Conservation (phyloP, 1,140 invertebrate genomes). For the Trichomalopsis sarcophagae region DNA sequence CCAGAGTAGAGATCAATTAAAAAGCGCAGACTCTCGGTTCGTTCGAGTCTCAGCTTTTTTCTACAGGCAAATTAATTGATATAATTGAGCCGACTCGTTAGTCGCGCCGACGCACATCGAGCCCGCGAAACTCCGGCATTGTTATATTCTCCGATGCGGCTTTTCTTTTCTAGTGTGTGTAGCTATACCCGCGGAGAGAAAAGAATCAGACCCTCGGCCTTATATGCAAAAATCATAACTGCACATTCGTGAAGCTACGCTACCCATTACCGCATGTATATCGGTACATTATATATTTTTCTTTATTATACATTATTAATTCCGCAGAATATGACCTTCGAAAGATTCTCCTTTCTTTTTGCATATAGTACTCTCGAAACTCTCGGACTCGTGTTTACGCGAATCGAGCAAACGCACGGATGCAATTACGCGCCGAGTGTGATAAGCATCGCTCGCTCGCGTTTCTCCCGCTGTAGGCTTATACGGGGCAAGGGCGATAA, state of each 20-base stretch:
- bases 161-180: constrained; percentile 41
- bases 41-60: constrained; percentile 52
- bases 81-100: constrained; percentile 67
- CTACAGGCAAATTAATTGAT: constrained; percentile 66
- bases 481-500: constrained; percentile 22
- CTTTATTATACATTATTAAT: neutral
- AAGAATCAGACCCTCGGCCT: neutral
- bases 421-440: constrained; percentile 53
- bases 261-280: neutral
- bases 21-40: constrained; percentile 33
- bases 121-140: constrained; percentile 22
- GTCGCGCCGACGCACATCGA: constrained; percentile 47
- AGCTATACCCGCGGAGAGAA: neutral
- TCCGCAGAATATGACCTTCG: neutral
- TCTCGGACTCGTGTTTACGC: neutral
- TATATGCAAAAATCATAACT: neutral
- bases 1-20: constrained; percentile 1
- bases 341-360: neutral
- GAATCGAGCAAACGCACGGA: constrained; percentile 17
- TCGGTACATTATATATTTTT: neutral
- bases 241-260: neutral
- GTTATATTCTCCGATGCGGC: neutral
- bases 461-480: constrained; percentile 1
- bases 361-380: neutral
- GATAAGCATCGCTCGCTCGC: constrained; percentile 47